Evolutionary conservation across 53 echinoderm and acorn worm genomes (phyloP).

Genomic region (Temnopleurus reevesii): DNA sequence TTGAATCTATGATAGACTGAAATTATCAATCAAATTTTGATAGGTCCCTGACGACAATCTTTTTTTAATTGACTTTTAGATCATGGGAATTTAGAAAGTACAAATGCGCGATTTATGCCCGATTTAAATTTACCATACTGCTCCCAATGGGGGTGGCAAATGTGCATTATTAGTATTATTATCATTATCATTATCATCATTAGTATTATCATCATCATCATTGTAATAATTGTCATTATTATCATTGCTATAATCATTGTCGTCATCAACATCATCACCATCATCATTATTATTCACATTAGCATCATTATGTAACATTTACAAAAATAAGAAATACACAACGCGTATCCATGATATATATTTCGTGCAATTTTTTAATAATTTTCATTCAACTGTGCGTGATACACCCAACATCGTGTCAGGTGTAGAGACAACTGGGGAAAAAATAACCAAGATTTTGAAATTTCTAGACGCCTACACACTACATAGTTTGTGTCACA

Average conservation of each 20-base stretch:
- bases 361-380: slow-evolving; percentile 51
- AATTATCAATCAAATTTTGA: no score
- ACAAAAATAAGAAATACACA: background rate
- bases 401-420: slow-evolving; percentile 41
- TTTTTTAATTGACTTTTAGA: no score
- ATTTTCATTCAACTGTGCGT: slow-evolving; percentile 46
- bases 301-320: background rate
- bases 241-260: background rate
- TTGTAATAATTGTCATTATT: background rate
- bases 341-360: background rate
- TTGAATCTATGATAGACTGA: no score
- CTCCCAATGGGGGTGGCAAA: no score
- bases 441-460: slow-evolving; percentile 13
- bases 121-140: no score
- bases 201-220: no score
- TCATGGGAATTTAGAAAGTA: no score
- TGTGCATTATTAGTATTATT: no score
- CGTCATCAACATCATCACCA: background rate
- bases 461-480: slow-evolving; percentile 14
- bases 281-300: no score
- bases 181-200: no score
- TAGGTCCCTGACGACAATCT: no score
- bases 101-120: no score
- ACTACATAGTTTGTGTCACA: slow-evolving; percentile 28
- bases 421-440: slow-evolving; percentile 32